Base-by-base conservation (phyloP, 2,888 invertebrate species). In the Holacanthella duospinosa region DNA sequence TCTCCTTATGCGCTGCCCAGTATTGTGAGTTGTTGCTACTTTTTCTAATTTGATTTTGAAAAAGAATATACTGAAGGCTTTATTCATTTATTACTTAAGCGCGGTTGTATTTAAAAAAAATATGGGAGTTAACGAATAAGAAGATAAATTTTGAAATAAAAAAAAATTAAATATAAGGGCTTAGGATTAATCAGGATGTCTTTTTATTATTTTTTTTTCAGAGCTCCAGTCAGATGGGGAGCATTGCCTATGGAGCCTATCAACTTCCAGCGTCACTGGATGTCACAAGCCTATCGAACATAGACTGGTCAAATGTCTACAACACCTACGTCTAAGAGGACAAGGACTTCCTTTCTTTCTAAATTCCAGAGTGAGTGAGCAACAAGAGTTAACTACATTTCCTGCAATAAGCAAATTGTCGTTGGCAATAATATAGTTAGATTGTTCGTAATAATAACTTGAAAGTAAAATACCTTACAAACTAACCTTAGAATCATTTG, bases 1-100 rank as follows among this genome's bases (percentile, higher is more conserved):
- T 66, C 72, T 66, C 72, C 72, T 70, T 72, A 72, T 66, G 68
- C 71, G 58, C 60, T 72, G 66, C 72, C 71, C 66, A 70, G 67
- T 65, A 67, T 72, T 69, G 71, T 72, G 67, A 71, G 70, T 61
- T 55, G n/a, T 28, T 4, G 9, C 25, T 4, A 36, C 55, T 6
- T 43, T 43, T 29, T n/a, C 21, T 59, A 21, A 21, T n/a, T n/a
- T n/a, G n/a, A n/a, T n/a, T n/a, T n/a, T n/a, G n/a, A n/a, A n/a
- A n/a, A n/a, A n/a, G n/a, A n/a, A n/a, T n/a, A n/a, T n/a, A n/a
- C n/a, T n/a, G n/a, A n/a, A n/a, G n/a, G n/a, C n/a, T n/a, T n/a
- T n/a, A n/a, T n/a, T n/a, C n/a, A n/a, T n/a, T n/a, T n/a, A n/a
- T n/a, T n/a, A n/a, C n/a, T n/a, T n/a, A n/a, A n/a, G n/a, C n/a